A percentile compares a stretch with the other conserved stretches of the same genome.
Evolutionary conservation across 1,140 invertebrate genomes (phyloP).

Genomic region (Pogonognathellus flavescens): DNA sequence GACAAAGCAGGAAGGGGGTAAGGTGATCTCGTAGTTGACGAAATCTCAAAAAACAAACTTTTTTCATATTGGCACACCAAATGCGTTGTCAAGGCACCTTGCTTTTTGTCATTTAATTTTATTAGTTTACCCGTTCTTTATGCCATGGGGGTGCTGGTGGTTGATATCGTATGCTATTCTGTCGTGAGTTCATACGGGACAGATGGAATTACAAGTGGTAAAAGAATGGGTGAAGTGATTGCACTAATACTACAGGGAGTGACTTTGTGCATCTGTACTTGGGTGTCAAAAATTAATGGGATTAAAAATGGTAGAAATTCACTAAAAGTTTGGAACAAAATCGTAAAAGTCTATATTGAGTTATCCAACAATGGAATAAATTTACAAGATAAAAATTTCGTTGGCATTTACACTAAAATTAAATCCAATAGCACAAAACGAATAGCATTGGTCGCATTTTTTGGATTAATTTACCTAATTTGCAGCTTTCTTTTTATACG

Average conservation of each 20-base stretch:
- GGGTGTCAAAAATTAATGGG: not conserved
- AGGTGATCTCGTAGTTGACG: too few species aligned
- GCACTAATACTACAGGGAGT: not conserved
- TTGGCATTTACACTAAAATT: not conserved
- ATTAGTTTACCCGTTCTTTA: not conserved
- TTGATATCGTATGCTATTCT: not conserved
- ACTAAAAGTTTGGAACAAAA: not conserved
- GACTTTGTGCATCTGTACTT: not conserved
- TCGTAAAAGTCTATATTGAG: not conserved
- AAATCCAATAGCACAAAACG: not conserved
- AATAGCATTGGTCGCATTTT: not conserved
- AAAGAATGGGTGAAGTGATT: not conserved
- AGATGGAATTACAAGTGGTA: too few species aligned
- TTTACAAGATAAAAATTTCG: not conserved
- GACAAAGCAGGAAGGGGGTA: too few species aligned
- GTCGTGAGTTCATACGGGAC: not conserved
- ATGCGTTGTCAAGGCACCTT: too few species aligned
- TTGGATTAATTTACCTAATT: not conserved
- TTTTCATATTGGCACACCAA: too few species aligned
- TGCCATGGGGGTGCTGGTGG: not conserved
- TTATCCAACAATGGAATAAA: not conserved
- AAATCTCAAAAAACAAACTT: too few species aligned
- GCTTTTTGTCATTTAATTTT: not conserved
- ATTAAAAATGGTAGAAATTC: not conserved
- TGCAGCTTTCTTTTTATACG: too few species aligned